Evolutionary conservation across 2,888 invertebrate genomes (phyloP), one percentile per base, ranked within the genome.

Genomic region (Busseola fusca): DNA sequence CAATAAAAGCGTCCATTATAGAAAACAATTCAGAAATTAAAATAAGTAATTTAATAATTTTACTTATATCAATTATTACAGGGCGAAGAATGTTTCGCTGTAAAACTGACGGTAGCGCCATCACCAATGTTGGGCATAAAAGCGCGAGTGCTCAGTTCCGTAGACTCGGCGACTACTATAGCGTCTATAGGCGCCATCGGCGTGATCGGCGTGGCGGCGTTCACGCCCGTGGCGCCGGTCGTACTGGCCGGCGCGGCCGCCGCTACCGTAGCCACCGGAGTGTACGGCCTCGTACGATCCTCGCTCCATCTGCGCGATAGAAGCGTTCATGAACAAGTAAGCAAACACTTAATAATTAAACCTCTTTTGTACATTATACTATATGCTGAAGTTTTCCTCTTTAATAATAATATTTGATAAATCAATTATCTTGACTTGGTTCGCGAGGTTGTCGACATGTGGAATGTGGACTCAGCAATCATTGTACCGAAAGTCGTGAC

Each of bases 221-320:
- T 96, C 80, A 95, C 96, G 1, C 95, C 96, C 0, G 91, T 96
- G 0, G 96, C 94, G 14, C 95, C 96, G 0, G 94, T 91, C 0
- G 93, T 96, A 18, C 68, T 96, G 9, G 91, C 93, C 0, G 93
- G 96, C 0, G 96, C 96, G 0, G 93, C 95, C 0, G 91, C 93
- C 1, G 95, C 94, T 0, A 92, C 96, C 0, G 88, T 94, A 0
- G 93, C 91, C 9, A 96, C 96, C 0, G 96, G 96, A 0, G 59
- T 96, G 0, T 96, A 96, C 82, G 96, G 96, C 1, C 90, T 96
- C 0, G 92, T 96, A 9, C 88, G 96, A 12, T 96, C 96, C 18
- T 93, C 94, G 0, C 77, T 94, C 1, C 93, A 94, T 78, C 85
- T 96, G 14, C 92, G 90, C 56, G 96, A 96, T 86, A 91, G 96